Conservation (phyloP, 2,113 vertebrate genomes). For the Panthera leo region DNA sequence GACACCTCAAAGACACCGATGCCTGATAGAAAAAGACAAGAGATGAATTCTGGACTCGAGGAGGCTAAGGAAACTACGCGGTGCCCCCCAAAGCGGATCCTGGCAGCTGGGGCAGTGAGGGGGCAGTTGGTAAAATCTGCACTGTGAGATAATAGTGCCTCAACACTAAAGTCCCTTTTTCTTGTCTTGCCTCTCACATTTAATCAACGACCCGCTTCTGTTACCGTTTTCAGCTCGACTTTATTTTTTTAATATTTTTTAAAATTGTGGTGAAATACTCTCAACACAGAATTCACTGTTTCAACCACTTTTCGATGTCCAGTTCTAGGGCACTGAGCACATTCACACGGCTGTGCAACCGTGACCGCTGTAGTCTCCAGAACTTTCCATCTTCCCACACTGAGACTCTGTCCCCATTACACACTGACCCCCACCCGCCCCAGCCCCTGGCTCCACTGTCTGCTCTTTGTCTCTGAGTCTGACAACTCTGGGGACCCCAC, state of each 20-base stretch:
- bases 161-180: background rate
- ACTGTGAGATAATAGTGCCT: background rate
- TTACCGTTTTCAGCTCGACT: background rate
- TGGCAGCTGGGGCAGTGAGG: accelerated
- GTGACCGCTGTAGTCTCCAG: background rate
- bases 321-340: background rate
- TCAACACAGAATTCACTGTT: background rate
- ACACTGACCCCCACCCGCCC: background rate
- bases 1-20: background rate
- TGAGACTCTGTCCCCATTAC: background rate
- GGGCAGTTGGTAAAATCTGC: accelerated
- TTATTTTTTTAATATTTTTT: background rate
- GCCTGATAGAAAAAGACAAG: background rate
- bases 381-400: background rate
- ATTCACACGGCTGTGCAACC: background rate
- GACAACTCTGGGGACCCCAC: background rate
- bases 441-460: background rate
- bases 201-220: background rate
- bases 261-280: background rate
- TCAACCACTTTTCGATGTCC: background rate
- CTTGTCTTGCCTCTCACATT: background rate
- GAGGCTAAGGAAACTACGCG: background rate
- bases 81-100: background rate
- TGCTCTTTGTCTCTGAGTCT: too few relatives aligned
- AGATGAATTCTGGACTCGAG: background rate